Conservation (phyloP, 2,888 invertebrate species). For the Apamea sordens region DNA sequence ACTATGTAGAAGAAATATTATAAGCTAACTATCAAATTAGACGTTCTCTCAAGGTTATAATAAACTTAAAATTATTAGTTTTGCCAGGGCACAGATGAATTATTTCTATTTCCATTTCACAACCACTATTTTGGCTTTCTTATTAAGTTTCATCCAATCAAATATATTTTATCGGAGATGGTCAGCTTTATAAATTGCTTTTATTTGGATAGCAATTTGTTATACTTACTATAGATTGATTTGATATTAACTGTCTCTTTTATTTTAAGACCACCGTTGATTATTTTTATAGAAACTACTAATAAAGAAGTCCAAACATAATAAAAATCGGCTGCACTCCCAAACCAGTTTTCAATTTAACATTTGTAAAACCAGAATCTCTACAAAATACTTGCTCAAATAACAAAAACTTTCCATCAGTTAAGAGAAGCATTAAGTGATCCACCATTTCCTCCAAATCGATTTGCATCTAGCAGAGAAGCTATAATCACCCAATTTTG, state of each 20-base stretch:
- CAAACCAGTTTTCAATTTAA: constrained; percentile 16
- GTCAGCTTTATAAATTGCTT: not conserved
- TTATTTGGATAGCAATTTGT: not conserved
- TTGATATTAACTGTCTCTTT: not conserved
- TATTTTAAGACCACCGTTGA: not conserved
- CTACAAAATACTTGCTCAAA: not conserved
- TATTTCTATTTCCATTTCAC: not conserved
- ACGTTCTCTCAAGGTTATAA: not conserved
- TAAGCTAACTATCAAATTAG: too few relatives aligned
- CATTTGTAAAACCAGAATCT: not conserved
- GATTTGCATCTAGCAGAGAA: not conserved
- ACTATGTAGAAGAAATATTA: not conserved
- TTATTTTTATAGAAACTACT: not conserved
- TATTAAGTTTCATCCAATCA: not conserved
- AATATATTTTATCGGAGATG: not conserved
- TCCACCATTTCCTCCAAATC: not conserved
- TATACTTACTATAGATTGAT: not conserved
- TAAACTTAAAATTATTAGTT: not conserved
- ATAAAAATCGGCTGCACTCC: not conserved
- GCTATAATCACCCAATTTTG: fast-evolving
- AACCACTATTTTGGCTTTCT: not conserved
- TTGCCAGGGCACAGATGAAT: not conserved
- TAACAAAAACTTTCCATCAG: not conserved
- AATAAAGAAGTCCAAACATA: constrained; percentile 13
- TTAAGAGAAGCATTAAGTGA: not conserved